Conservation (phyloP, 2,888 invertebrate species). For the Hyppa rectilinea region DNA sequence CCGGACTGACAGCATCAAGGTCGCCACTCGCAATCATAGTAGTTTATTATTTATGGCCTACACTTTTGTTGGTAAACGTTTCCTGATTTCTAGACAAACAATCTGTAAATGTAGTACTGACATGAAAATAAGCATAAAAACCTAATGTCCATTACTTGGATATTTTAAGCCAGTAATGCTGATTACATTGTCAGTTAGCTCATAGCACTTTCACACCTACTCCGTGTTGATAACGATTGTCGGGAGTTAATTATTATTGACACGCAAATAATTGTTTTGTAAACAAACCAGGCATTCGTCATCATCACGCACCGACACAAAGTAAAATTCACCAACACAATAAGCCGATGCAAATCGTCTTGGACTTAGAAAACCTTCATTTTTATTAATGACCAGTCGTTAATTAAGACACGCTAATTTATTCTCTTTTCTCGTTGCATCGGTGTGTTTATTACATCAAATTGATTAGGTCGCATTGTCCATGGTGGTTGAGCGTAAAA, state of each 20-base stretch:
- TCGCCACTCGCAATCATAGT: conserved; percentile 46
- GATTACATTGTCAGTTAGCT: conserved; percentile 15
- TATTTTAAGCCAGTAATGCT: conserved; percentile 6
- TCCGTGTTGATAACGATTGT: conserved; percentile 31
- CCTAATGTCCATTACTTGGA: not conserved
- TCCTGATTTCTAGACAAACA: conserved; percentile 44
- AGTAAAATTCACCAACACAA: conserved; percentile 34
- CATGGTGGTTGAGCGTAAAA: conserved; percentile 9
- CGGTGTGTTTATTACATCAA: conserved; percentile 29
- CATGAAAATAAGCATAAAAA: conserved; percentile 5
- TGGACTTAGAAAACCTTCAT: conserved; percentile 53
- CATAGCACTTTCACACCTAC: conserved; percentile 35
- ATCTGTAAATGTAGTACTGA: conserved; percentile 32
- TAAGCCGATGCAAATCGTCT: conserved; percentile 23
- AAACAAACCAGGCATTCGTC: conserved; percentile 22
- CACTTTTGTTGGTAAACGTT: conserved; percentile 27
- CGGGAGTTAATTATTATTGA: conserved; percentile 33
- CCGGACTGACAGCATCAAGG: conserved; percentile 62
- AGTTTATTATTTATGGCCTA: conserved; percentile 43
- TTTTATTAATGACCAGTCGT: conserved; percentile 43
- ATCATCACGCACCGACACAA: conserved; percentile 28
- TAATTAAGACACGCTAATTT: conserved; percentile 62
- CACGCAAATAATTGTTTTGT: conserved; percentile 45
- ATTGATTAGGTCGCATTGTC: conserved; percentile 20
- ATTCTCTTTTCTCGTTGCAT: conserved; percentile 40